Conservation (phyloP, 2,113 vertebrate species). For the Amphiprion percula region DNA sequence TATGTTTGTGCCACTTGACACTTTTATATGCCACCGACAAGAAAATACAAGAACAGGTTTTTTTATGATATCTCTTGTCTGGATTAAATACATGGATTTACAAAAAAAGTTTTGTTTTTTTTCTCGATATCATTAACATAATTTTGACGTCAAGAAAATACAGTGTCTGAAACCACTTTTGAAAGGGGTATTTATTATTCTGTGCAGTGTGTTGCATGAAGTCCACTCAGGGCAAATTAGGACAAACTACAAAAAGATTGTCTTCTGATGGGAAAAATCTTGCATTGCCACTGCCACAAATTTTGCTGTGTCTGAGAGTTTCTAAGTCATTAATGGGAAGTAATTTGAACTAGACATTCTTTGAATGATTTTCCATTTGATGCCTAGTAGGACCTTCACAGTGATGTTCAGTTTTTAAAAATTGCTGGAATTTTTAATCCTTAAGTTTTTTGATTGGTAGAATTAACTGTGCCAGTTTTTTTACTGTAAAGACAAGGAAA, state of each 20-base stretch:
- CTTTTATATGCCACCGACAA: constrained; percentile 4
- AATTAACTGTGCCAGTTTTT: background rate
- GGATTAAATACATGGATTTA: constrained; percentile 3
- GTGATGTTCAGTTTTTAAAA: too few relatives aligned
- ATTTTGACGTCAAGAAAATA: constrained; percentile 73
- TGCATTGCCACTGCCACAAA: background rate
- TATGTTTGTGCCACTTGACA: constrained; percentile 22
- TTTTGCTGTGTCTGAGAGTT: background rate
- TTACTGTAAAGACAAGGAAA: too few relatives aligned
- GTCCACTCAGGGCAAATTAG: constrained; percentile 50
- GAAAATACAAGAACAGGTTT: constrained; percentile 18
- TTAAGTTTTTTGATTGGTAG: background rate
- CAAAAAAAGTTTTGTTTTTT: background rate
- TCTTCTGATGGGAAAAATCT: constrained; percentile 16
- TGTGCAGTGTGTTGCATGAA: constrained; percentile 40
- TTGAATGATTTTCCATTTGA: too few relatives aligned
- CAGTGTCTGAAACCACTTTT: constrained; percentile 45
- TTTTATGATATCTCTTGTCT: constrained; percentile 4
- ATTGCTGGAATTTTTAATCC: background rate
- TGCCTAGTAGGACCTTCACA: too few relatives aligned
- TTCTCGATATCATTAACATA: constrained; percentile 55
- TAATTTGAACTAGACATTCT: too few relatives aligned
- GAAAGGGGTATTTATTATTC: constrained; percentile 73
- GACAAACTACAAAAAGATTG: constrained; percentile 29
- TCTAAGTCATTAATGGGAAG: background rate